phyloP scores from a whole-genome alignment of 2,113 vertebrate species.

The Microcebus ravelobensis region DNA sequence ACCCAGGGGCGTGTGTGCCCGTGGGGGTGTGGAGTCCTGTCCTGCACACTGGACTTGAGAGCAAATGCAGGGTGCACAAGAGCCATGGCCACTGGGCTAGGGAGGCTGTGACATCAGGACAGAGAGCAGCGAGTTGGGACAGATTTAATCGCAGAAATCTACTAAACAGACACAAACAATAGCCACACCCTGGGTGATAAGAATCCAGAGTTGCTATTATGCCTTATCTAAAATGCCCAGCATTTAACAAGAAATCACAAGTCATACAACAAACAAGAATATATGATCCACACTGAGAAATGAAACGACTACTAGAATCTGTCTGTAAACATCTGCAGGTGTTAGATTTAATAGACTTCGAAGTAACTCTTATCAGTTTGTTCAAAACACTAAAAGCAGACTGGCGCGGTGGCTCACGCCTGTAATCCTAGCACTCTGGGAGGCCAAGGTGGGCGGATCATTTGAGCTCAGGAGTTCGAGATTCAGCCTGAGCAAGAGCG shows the following conservation, averaged over 20 bases:
- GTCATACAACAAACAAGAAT: accelerated
- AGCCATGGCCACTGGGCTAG: no score
- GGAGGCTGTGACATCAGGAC: accelerated
- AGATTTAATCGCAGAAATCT: not conserved
- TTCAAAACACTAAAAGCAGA: not conserved
- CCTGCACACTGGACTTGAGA: not conserved
- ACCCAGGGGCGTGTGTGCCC: not conserved
- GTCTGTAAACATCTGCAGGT: accelerated
- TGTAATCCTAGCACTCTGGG: no score
- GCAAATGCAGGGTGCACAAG: accelerated
- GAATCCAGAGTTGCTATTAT: accelerated
- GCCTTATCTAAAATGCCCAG: accelerated
- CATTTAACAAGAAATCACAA: accelerated
- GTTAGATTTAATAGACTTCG: not conserved
- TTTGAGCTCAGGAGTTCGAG: no score
- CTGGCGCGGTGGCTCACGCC: no score
- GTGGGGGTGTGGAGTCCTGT: accelerated
- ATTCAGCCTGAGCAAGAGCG: no score
- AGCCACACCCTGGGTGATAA: accelerated
- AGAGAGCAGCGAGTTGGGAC: accelerated
- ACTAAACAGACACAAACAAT: no score
- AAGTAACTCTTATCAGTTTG: accelerated
- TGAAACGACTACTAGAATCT: accelerated
- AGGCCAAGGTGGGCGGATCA: no score
- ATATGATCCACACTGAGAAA: accelerated